Percentiles rank a stretch among this genome's conserved stretches.
These are phyloP conservation scores for Notiomystis cincta DNA, from an alignment of 2,113 vertebrate genomes.

Conservation along the genomic window DNA sequence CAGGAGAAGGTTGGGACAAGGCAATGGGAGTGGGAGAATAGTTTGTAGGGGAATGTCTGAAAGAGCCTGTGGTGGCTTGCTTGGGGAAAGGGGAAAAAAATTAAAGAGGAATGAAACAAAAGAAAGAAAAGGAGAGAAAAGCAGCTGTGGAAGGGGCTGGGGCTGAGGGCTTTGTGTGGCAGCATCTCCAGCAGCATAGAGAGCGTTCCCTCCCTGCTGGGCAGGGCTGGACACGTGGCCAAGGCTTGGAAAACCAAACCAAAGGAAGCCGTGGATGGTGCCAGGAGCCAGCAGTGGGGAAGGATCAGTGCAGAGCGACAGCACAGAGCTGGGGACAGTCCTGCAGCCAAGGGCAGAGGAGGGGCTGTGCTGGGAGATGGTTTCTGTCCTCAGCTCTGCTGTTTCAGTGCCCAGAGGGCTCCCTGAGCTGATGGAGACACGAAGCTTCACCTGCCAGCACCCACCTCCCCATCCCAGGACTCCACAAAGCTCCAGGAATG, in stretches of 20 bases:
- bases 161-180: not conserved
- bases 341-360: not conserved
- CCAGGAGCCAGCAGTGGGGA: not conserved
- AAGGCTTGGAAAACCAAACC: not conserved
- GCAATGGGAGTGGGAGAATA: not conserved
- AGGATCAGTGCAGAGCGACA: rapidly evolving
- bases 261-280: not conserved
- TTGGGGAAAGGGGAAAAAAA: not conserved
- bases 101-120: not conserved
- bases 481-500: not conserved
- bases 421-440: not conserved
- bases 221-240: not conserved
- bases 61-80: conserved; percentile 25
- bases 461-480: not conserved
- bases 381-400: not conserved
- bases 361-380: not conserved
- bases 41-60: not conserved
- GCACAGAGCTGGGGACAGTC: not conserved
- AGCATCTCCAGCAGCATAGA: not conserved
- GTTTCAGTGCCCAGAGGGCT: not conserved
- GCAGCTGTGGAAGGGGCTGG: not conserved
- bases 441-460: rapidly evolving
- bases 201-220: not conserved
- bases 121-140: not conserved
- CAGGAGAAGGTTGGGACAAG: not conserved